A percentile compares a stretch with the other conserved stretches of the same genome.
These are phyloP conservation scores for Coleophora flavipennella DNA, from an alignment of 2,888 invertebrate species.

Conservation along the genomic window DNA sequence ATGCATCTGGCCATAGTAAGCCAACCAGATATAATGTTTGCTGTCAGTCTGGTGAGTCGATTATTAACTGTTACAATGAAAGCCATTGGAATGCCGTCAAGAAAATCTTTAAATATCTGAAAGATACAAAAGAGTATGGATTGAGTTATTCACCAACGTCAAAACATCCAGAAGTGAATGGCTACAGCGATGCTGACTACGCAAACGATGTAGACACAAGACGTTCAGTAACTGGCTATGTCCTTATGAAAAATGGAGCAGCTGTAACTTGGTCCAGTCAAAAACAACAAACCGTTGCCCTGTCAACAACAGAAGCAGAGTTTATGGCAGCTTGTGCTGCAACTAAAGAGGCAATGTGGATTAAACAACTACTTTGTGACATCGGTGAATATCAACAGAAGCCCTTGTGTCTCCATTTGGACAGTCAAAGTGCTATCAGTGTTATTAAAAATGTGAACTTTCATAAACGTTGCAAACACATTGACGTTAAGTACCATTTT, in stretches of 20 bases:
- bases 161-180: no score
- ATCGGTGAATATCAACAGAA: constrained; percentile 1
- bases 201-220: rapidly evolving
- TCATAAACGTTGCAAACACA: constrained; percentile 5
- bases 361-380: not conserved
- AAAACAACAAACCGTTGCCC: constrained; percentile 6
- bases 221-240: not conserved
- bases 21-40: constrained; percentile 14
- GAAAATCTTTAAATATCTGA: no score
- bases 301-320: no score
- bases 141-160: no score
- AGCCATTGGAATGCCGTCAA: no score
- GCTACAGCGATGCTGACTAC: not conserved
- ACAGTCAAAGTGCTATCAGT: constrained; percentile 6
- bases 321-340: no score
- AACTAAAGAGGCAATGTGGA: no score
- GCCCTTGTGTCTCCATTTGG: not conserved
- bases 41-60: not conserved
- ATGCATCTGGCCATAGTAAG: constrained; percentile 11
- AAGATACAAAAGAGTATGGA: no score
- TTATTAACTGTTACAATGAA: not conserved
- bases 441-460: not conserved
- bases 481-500: constrained; percentile 8
- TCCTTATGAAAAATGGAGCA: not conserved
- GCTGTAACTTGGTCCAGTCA: constrained; percentile 6